A percentile compares a stretch with the other conserved stretches of the same genome.
Conservation (phyloP, 2,888 invertebrate genomes). For the Hypsopygia costalis region DNA sequence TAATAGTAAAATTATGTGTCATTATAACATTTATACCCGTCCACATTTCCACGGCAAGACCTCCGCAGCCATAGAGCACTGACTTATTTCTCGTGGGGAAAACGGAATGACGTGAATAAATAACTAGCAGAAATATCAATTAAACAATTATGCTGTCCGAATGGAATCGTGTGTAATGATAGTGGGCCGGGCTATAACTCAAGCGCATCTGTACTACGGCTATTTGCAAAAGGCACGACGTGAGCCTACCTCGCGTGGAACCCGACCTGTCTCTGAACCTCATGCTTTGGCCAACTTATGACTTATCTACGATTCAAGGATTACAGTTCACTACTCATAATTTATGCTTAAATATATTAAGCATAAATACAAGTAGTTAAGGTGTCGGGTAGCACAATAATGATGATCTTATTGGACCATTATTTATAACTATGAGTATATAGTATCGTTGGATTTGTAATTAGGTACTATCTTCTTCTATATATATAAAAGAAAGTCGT, state of each 20-base stretch:
- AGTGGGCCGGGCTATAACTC: slow-evolving; percentile 79
- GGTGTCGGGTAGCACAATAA: too few species aligned
- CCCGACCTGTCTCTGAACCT: not conserved
- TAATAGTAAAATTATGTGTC: not conserved
- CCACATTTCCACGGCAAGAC: slow-evolving; percentile 4
- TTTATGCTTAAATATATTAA: too few species aligned
- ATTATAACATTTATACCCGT: slow-evolving; percentile 9
- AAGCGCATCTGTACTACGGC: slow-evolving; percentile 77
- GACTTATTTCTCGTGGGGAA: slow-evolving; percentile 64
- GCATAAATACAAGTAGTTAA: too few species aligned
- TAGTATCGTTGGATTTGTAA: too few species aligned
- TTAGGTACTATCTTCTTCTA: too few species aligned
- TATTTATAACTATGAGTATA: too few species aligned
- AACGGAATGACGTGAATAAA: slow-evolving; percentile 78
- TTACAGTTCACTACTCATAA: too few species aligned
- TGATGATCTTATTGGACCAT: too few species aligned
- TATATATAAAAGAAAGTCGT: too few species aligned
- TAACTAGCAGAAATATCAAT: slow-evolving; percentile 81
- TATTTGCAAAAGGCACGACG: slow-evolving; percentile 78
- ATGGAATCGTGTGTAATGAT: slow-evolving; percentile 81
- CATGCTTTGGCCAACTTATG: not conserved
- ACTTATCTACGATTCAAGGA: not conserved
- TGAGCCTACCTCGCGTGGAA: slow-evolving; percentile 13
- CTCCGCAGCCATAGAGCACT: slow-evolving; percentile 50
- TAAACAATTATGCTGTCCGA: slow-evolving; percentile 82